These are phyloP conservation scores for Dendrolimus kikuchii DNA, from an alignment of 1,140 invertebrate genomes.

Conservation along the genomic window DNA sequence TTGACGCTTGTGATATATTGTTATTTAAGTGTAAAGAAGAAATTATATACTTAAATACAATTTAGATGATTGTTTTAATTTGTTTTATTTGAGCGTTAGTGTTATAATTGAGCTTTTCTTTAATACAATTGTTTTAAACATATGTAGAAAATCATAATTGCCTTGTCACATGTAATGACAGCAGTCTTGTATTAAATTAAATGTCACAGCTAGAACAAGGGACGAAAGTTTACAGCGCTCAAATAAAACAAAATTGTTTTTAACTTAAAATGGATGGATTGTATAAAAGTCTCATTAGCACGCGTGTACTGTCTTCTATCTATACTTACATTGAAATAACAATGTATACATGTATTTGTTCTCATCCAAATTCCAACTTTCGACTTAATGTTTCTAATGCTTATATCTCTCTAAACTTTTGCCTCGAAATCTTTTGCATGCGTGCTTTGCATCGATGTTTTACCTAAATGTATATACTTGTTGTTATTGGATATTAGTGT, in stretches of 20 bases:
- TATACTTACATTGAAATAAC: constrained; percentile 64
- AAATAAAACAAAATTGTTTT: constrained; percentile 40
- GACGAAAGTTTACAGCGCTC: background rate
- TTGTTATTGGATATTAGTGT: no score
- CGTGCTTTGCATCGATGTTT: constrained; percentile 58
- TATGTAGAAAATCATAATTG: no score
- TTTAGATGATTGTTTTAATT: no score
- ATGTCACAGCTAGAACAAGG: no score
- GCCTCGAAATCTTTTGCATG: constrained; percentile 69
- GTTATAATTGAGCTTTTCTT: no score
- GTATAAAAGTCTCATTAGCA: constrained; percentile 46
- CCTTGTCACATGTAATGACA: no score
- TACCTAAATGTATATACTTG: no score
- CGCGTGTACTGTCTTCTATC: constrained; percentile 48
- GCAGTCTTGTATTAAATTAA: no score
- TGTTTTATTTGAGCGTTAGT: no score
- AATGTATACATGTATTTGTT: constrained; percentile 63
- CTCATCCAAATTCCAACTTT: constrained; percentile 62
- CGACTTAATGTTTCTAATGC: constrained; percentile 6
- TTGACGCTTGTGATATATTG: constrained; percentile 71
- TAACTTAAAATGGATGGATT: constrained; percentile 37
- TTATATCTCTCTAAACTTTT: constrained; percentile 36
- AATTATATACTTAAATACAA: constrained; percentile 27
- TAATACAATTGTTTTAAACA: no score
- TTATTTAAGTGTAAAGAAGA: constrained; percentile 69